These are phyloP conservation scores for Anguilla megastoma DNA, from an alignment of 2,797 vertebrate species.

Conservation along the genomic window DNA sequence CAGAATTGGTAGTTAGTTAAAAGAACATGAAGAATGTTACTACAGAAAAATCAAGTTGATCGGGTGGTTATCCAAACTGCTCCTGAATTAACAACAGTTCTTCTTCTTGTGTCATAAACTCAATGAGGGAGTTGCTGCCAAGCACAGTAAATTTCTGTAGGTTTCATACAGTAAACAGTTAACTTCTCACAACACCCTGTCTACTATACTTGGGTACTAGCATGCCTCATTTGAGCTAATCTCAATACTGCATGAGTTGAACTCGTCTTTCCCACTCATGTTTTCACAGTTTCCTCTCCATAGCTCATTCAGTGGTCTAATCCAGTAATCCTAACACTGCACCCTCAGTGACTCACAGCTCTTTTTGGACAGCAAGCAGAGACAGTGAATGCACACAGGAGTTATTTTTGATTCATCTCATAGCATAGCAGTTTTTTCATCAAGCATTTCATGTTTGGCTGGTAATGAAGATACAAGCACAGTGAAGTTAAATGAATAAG, in stretches of 20 bases:
- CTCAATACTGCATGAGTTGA: not conserved
- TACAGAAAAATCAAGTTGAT: too few species aligned
- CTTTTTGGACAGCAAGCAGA: not conserved
- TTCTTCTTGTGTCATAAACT: not conserved
- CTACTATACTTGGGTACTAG: not conserved
- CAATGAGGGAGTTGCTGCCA: not conserved
- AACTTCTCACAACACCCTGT: not conserved
- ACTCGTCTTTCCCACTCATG: not conserved
- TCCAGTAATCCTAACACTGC: not conserved
- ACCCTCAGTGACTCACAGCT: not conserved
- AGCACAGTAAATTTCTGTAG: not conserved
- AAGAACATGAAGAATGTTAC: not conserved
- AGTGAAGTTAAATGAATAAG: not conserved
- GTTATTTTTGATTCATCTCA: not conserved
- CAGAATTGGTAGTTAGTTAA: not conserved
- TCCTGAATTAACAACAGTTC: not conserved
- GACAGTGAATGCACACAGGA: not conserved
- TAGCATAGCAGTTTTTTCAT: not conserved
- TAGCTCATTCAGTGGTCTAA: not conserved
- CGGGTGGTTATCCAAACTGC: not conserved
- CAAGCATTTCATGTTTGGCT: not conserved
- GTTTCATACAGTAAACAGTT: not conserved
- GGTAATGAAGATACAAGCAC: not conserved
- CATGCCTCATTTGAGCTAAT: not conserved
- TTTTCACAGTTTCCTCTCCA: not conserved